Evolutionary conservation across 2,888 invertebrate genomes (phyloP).

Genomic region (Eurytoma californica): DNA sequence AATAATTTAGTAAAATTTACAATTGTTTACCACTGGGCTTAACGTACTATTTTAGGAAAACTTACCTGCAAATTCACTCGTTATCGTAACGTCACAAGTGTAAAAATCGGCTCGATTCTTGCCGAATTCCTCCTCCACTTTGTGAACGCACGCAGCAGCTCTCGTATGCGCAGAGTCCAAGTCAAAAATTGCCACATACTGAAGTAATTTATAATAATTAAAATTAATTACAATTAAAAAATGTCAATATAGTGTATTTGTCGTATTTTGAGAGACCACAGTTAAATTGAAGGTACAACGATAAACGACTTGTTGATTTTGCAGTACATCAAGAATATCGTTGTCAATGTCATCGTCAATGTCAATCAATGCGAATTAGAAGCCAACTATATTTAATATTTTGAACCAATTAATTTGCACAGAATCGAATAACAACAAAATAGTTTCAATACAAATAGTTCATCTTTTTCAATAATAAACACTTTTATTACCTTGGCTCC

Average conservation of each 20-base stretch:
- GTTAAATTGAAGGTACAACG: background rate
- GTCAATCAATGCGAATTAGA: background rate
- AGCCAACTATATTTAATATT: too few species aligned
- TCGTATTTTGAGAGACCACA: background rate
- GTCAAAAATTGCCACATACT: conserved; percentile 72
- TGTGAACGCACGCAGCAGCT: conserved; percentile 68
- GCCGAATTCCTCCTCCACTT: conserved; percentile 75
- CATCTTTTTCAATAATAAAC: background rate
- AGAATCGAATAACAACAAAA: too few species aligned
- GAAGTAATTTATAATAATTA: conserved; percentile 12
- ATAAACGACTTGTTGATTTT: background rate
- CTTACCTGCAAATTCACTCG: conserved; percentile 54
- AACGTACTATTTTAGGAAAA: background rate
- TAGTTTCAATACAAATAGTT: too few species aligned
- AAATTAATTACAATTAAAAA: background rate
- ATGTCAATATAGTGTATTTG: background rate
- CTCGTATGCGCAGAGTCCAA: conserved; percentile 72
- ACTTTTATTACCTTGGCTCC: conserved; percentile 67
- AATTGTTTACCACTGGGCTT: background rate
- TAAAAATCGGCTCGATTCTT: conserved; percentile 75
- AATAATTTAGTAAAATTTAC: conserved; percentile 3
- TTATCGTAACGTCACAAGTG: conserved; percentile 76
- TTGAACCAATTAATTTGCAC: too few species aligned
- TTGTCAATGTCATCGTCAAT: background rate
- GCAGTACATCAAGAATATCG: background rate